Evolutionary conservation across 2,113 vertebrate genomes (phyloP), one percentile per base, ranked within the genome.

Genomic region (Parotia lawesii): DNA sequence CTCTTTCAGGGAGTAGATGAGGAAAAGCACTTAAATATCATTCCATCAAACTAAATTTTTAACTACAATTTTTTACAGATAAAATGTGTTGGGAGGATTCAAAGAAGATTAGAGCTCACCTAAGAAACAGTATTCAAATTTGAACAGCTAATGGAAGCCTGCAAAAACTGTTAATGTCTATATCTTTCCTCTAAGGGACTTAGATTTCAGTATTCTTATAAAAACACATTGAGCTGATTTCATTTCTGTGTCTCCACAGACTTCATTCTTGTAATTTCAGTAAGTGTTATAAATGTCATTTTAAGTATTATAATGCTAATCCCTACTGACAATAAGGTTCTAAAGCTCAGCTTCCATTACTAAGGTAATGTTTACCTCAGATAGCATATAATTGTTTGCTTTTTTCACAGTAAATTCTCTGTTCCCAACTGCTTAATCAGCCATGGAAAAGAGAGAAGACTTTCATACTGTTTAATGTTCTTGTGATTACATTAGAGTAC

Each of bases 261-360:
- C 97, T 97, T 97, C 97, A 96, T 97, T 97, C 96, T 97, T 97
- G 98, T 98, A 98, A 98, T 98, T 98, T 98, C 98, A 97, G 98
- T 98, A 98, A 98, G 98, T 98, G 98, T 98, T 98, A 98, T 98
- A 98, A 98, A 98, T 98, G 98, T 98, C 98, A 98, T 98, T 98
- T 98, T 98, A 98, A 98, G 98, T 98, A 98, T 98, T 97, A 97
- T 98, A 98, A 98, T 98, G 96, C 98, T 98, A 97, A 97, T 98
- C 97, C 97, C 97, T 98, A 97, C 97, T 98, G 98, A 98, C 98
- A 98, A 97, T 98, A 98, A 98, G 97, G 97, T 98, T 98, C 97
- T 97, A 98, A 97, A 97, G 97, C 98, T 96, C 94, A 89, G 98
- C 98, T 98, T 98, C 98, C 97, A 97, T 98, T 98, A 98, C 98